These are phyloP conservation scores for Herminia tarsipennalis DNA, from an alignment of 2,888 invertebrate species.

Conservation along the genomic window DNA sequence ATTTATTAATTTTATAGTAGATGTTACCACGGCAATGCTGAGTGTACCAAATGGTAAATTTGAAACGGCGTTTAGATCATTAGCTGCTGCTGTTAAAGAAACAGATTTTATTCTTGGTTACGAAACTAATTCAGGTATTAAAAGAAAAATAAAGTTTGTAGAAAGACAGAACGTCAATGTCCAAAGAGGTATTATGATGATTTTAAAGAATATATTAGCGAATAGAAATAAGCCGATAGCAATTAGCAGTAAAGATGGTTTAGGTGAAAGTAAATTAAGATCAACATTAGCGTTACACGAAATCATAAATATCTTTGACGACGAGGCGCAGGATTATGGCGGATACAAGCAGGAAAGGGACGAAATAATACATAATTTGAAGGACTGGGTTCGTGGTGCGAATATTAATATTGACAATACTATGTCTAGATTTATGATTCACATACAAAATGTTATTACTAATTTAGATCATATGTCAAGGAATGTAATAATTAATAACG, in stretches of 20 bases:
- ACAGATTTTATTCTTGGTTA: conserved; percentile 34
- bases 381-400: background rate
- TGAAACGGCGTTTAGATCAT: conserved; percentile 41
- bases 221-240: conserved; percentile 49
- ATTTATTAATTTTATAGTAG: conserved; percentile 46
- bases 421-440: background rate
- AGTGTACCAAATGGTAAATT: conserved; percentile 43
- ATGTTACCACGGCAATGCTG: conserved; percentile 41
- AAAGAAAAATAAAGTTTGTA: background rate
- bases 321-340: background rate
- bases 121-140: background rate
- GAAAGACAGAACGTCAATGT: conserved; percentile 17
- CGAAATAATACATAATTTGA: background rate
- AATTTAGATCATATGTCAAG: background rate
- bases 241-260: conserved; percentile 9
- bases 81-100: conserved; percentile 51
- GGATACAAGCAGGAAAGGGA: background rate
- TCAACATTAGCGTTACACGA: conserved; percentile 52
- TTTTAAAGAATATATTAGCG: conserved; percentile 41
- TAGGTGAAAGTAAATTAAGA: conserved; percentile 25
- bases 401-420: background rate
- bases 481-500: background rate
- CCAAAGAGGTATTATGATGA: conserved; percentile 26
- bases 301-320: conserved; percentile 37
- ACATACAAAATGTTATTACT: background rate